A percentile compares a stretch with the other conserved stretches of the same genome.
These are phyloP conservation scores for Drosophila nannoptera DNA, from an alignment of 1,140 invertebrate genomes.

Conservation along the genomic window DNA sequence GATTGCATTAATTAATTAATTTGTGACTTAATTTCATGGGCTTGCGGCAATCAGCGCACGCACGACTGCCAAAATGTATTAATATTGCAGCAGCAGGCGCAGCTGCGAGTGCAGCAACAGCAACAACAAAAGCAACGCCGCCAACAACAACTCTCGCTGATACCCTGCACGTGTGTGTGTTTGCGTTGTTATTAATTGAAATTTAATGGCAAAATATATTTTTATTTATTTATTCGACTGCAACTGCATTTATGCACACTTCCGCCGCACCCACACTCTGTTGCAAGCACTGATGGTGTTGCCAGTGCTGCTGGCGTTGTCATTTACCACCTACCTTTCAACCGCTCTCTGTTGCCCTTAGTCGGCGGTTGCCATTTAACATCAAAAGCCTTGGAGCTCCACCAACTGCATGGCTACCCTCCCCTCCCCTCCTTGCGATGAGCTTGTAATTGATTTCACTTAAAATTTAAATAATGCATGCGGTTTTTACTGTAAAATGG, in stretches of 20 bases:
- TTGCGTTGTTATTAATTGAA: slow-evolving; percentile 78
- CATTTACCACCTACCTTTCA: slow-evolving; percentile 17
- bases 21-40: slow-evolving; percentile 78
- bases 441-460: slow-evolving; percentile 77
- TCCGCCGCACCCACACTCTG: slow-evolving; percentile 54
- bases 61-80: slow-evolving; percentile 72
- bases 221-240: slow-evolving; percentile 76
- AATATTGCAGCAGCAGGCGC: slow-evolving; percentile 57
- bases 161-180: slow-evolving; percentile 56
- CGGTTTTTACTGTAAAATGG: slow-evolving; percentile 76
- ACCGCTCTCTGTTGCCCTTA: slow-evolving; percentile 15
- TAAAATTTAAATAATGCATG: slow-evolving; percentile 78
- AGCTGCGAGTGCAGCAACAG: slow-evolving; percentile 33
- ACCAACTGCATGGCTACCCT: not conserved
- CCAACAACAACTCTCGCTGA: slow-evolving; percentile 29
- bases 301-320: slow-evolving; percentile 21
- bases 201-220: slow-evolving; percentile 76
- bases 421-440: slow-evolving; percentile 29
- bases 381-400: slow-evolving; percentile 55
- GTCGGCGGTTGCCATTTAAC: slow-evolving; percentile 61
- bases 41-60: slow-evolving; percentile 75
- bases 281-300: too few relatives aligned
- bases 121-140: slow-evolving; percentile 15
- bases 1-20: slow-evolving; percentile 79
- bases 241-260: slow-evolving; percentile 75